These are phyloP conservation scores for Amyelois transitella DNA, from an alignment of 1,140 invertebrate genomes.

Conservation along the genomic window DNA sequence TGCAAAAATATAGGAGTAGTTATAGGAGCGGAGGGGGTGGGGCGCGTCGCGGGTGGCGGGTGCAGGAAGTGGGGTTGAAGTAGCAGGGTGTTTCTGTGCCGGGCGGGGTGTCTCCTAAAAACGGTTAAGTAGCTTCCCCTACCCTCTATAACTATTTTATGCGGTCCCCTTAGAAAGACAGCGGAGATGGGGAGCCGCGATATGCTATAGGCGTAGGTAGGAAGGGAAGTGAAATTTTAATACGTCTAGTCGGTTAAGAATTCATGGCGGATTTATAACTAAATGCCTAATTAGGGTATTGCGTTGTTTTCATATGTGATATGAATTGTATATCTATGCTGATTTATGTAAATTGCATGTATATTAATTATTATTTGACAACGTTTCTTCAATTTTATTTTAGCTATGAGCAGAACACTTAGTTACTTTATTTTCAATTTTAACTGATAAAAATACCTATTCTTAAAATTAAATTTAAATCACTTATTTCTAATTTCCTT, in stretches of 20 bases:
- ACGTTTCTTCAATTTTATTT: too few relatives aligned
- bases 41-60: conserved; percentile 27
- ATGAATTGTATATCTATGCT: conserved; percentile 8
- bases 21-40: conserved; percentile 33
- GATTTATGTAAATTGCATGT: conserved; percentile 1
- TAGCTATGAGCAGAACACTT: too few relatives aligned
- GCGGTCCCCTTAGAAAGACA: conserved; percentile 72
- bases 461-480: too few relatives aligned
- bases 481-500: too few relatives aligned
- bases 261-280: conserved; percentile 70
- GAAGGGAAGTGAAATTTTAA: conserved; percentile 65
- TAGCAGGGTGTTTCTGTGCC: conserved; percentile 48
- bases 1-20: conserved; percentile 70
- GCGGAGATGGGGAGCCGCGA: conserved; percentile 57
- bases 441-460: too few relatives aligned
- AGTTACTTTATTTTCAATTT: too few relatives aligned
- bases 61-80: conserved; percentile 59
- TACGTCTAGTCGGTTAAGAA: conserved; percentile 66
- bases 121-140: conserved; percentile 72
- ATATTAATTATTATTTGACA: too few relatives aligned
- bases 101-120: conserved; percentile 70
- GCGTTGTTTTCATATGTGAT: conserved; percentile 36
- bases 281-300: conserved; percentile 63
- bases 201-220: conserved; percentile 50
- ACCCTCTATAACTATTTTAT: conserved; percentile 73